These are phyloP conservation scores for Chlorocebus sabaeus DNA, from an alignment of 2,113 vertebrate genomes.

Conservation along the genomic window DNA sequence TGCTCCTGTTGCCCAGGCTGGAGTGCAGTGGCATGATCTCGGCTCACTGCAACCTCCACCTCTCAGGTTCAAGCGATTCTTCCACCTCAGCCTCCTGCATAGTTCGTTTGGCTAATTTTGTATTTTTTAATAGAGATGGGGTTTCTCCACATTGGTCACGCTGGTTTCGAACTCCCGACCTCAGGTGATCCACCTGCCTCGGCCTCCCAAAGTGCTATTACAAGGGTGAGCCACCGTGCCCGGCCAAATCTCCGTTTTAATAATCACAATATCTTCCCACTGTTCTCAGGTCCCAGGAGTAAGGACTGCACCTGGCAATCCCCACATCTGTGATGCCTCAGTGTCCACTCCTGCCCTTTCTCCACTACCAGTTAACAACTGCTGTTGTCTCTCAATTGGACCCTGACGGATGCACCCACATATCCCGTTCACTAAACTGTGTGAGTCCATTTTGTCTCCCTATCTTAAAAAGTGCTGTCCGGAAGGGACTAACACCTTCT, in stretches of 20 bases:
- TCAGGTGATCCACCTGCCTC: no score
- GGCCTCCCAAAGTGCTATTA: no score
- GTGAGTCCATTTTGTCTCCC: accelerated
- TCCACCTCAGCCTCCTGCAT: no score
- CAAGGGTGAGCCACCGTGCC: no score
- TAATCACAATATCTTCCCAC: neutral
- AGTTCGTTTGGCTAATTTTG: no score
- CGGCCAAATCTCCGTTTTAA: neutral
- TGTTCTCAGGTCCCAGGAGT: neutral
- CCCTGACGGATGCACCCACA: neutral
- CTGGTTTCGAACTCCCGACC: no score
- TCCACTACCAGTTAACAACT: neutral
- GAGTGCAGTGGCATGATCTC: no score
- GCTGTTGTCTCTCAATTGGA: neutral
- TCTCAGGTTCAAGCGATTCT: no score
- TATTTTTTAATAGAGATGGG: no score
- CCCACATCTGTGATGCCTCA: accelerated
- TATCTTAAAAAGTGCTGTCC: accelerated
- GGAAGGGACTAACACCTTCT: neutral
- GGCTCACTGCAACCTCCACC: no score
- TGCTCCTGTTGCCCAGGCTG: no score
- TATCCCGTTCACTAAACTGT: neutral
- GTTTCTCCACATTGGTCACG: no score
- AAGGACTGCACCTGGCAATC: neutral
- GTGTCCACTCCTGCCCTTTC: neutral